phyloP scores from a whole-genome alignment of 2,113 vertebrate species.

The Cyprinodon brontotheroides region DNA sequence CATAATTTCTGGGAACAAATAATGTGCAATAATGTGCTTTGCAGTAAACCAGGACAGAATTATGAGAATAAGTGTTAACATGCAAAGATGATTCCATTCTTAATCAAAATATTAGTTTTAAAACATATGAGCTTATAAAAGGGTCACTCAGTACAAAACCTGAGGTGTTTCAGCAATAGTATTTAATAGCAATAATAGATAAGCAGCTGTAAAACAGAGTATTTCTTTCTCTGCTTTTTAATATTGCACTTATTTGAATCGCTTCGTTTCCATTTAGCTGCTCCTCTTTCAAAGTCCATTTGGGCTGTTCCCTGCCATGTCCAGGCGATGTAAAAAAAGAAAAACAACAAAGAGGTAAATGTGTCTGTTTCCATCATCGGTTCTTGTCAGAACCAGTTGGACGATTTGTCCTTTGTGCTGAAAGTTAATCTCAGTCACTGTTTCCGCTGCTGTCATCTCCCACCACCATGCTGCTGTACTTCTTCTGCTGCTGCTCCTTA shows the following conservation, averaged over 20 bases:
- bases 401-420: background rate
- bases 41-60: background rate
- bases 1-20: background rate
- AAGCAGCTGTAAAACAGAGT: conserved; percentile 10
- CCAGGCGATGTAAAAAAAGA: background rate
- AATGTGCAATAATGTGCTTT: background rate
- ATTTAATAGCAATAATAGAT: conserved; percentile 10
- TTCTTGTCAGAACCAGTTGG: conserved; percentile 6
- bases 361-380: background rate
- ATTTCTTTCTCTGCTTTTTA: conserved; percentile 11
- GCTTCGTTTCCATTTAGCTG: background rate
- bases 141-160: background rate
- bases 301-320: background rate
- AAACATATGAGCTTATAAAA: background rate
- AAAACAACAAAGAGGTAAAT: background rate
- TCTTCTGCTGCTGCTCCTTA: conserved; percentile 93
- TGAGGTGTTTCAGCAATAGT: conserved; percentile 5
- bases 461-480: conserved; percentile 94
- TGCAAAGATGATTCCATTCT: background rate
- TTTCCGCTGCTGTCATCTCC: conserved; percentile 80
- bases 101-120: background rate
- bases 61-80: background rate
- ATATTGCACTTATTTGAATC: conserved; percentile 41
- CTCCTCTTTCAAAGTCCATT: conserved; percentile 10
- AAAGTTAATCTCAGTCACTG: conserved; percentile 66